Evolutionary conservation across 2,113 vertebrate species (phyloP).

Genomic region (Eulemur rufifrons): DNA sequence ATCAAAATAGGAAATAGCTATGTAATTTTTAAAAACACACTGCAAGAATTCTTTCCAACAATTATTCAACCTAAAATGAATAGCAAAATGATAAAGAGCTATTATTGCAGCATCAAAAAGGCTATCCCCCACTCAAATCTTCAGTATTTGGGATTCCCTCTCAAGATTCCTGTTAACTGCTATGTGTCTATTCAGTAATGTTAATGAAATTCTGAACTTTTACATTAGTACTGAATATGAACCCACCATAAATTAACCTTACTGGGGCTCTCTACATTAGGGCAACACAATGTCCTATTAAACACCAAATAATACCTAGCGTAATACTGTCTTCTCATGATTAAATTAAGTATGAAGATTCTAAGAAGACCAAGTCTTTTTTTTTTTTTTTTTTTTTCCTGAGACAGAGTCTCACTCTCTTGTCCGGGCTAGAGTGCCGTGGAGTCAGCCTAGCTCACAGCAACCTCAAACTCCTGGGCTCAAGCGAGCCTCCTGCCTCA

Average conservation of each 20-base stretch:
- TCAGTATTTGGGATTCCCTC: not conserved
- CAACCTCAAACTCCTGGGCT: too few relatives aligned
- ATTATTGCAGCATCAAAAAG: constrained; percentile 14
- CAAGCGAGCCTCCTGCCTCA: too few relatives aligned
- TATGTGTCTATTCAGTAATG: constrained; percentile 8
- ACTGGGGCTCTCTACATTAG: not conserved
- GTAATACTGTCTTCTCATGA: not conserved
- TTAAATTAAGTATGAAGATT: constrained; percentile 4
- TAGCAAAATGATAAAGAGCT: constrained; percentile 12
- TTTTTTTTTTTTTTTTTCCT: too few relatives aligned
- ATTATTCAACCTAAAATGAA: not conserved
- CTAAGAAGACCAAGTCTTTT: not conserved
- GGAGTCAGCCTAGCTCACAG: too few relatives aligned
- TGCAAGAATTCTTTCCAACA: not conserved
- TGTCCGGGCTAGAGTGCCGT: too few relatives aligned
- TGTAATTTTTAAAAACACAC: not conserved
- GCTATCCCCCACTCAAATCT: not conserved
- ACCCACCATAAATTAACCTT: not conserved
- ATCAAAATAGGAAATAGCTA: not conserved
- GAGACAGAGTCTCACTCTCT: too few relatives aligned
- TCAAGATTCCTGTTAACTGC: not conserved
- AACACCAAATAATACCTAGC: rapidly evolving
- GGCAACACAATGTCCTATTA: not conserved
- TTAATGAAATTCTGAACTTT: not conserved
- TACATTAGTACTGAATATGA: not conserved